These are phyloP conservation scores for Penaeus chinensis DNA, from an alignment of 1,140 invertebrate genomes.

Conservation along the genomic window DNA sequence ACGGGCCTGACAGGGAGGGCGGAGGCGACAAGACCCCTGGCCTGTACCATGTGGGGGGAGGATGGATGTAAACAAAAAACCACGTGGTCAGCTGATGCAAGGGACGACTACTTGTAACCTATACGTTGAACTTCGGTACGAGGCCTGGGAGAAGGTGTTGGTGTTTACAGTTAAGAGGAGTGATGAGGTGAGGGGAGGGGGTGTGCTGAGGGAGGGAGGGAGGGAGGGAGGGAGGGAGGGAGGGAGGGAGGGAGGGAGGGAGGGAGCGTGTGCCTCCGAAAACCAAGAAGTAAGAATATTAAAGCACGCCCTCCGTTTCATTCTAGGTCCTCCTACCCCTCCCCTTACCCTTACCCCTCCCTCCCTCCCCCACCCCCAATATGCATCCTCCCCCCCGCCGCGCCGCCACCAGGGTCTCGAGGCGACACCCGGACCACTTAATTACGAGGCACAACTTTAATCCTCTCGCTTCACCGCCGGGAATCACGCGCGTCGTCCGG, in stretches of 20 bases:
- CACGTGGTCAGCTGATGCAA: too few relatives aligned
- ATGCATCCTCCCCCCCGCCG: neutral
- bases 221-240: neutral
- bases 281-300: neutral
- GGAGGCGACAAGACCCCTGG: too few relatives aligned
- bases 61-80: too few relatives aligned
- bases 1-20: neutral
- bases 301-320: neutral
- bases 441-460: too few relatives aligned
- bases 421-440: too few relatives aligned
- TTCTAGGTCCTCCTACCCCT: neutral
- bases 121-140: too few relatives aligned
- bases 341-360: neutral
- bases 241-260: slow-evolving; percentile 25
- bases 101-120: too few relatives aligned
- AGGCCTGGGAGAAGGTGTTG: too few relatives aligned
- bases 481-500: too few relatives aligned
- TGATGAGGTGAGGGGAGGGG: neutral
- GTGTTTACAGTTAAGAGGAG: too few relatives aligned
- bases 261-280: neutral
- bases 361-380: neutral
- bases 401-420: neutral
- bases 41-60: too few relatives aligned
- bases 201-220: neutral
- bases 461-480: too few relatives aligned